A percentile compares a stretch with the other conserved stretches of the same genome.
These are phyloP conservation scores for Ophion costatus DNA, from an alignment of 2,888 invertebrate species.

Conservation along the genomic window DNA sequence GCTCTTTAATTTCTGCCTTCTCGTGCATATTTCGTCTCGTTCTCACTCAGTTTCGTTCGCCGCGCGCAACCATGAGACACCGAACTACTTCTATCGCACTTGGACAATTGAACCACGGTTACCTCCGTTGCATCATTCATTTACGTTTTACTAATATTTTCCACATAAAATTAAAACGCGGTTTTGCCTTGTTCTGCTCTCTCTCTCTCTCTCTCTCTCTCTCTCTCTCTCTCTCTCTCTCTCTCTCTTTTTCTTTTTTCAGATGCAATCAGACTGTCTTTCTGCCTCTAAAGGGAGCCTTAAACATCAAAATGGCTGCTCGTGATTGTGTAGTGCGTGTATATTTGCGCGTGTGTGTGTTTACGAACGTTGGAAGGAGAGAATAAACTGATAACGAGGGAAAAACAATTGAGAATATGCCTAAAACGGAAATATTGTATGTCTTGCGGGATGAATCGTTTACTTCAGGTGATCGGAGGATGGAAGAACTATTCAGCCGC, in stretches of 20 bases:
- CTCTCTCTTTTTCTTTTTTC: background rate
- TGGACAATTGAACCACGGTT: constrained; percentile 77
- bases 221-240: constrained; percentile 15
- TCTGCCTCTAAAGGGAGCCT: background rate
- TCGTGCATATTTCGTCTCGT: constrained; percentile 39
- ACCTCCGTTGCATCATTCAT: constrained; percentile 75
- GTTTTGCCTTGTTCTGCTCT: background rate
- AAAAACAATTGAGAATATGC: background rate
- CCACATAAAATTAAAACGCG: constrained; percentile 79
- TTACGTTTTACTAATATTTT: constrained; percentile 83
- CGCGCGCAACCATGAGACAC: constrained; percentile 43
- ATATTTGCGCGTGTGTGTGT: too few species aligned
- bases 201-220: background rate
- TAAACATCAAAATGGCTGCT: background rate
- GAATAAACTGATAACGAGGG: too few species aligned
- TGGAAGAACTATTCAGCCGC: too few species aligned
- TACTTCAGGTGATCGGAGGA: too few species aligned
- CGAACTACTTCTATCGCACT: constrained; percentile 80
- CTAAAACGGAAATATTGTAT: too few species aligned
- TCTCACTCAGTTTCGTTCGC: constrained; percentile 45
- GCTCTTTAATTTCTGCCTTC: constrained; percentile 61
- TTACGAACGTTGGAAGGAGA: too few species aligned
- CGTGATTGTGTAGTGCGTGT: background rate
- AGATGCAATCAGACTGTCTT: too few species aligned
- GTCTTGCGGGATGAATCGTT: too few species aligned